Base-by-base conservation (phyloP, 2,113 vertebrate genomes). In the Bos javanicus region DNA sequence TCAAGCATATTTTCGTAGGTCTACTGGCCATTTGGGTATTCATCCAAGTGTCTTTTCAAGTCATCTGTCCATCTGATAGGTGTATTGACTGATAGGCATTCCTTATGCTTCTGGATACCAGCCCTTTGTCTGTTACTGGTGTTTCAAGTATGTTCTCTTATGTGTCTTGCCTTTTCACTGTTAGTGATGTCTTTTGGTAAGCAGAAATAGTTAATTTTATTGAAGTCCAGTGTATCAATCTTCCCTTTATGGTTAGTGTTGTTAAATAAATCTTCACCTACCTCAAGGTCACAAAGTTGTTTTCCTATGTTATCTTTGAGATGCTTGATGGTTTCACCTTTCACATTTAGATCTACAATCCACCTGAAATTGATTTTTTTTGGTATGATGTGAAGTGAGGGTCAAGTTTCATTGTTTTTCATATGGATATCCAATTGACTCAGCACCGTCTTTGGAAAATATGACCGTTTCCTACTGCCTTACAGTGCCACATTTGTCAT, bases 361-460 rank as follows among this genome's bases (percentile, higher is more conserved):
- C 23, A 83, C 46, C 43, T 64, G 62, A 28, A 89, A 96, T 71
- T 84, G 60, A 84, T 86, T 67, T 91, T 43, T 93, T 93, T 87
- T 19, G 13, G 13, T 84, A 7, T 39, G n/a, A 86, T 93, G 11
- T 74, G 57, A 96, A 97, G 39, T 87, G 57, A 88, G 48, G 54
- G 67, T 90, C 67, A 97, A 46, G 33, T 96, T 97, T 95, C 67
- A 96, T 95, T 96, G 92, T 80, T 96, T 96, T 95, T 56, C 52
- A 48, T 67, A 86, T 78, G 83, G 28, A 57, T 82, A 86, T 54
- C n/a, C 43, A 97, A 57, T 88, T 46, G 83, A 80, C 43, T 96
- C 19, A 52, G 64, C n/a, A 94, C 21, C 1, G 25, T 78, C 92
- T 93, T 83, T 84, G 16, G 11, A 88, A 84, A 90, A 95, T 90